Evolutionary conservation across 2,797 vertebrate genomes (phyloP), one percentile per base, ranked within the genome.

Genomic region (Coracias cyanogaster): DNA sequence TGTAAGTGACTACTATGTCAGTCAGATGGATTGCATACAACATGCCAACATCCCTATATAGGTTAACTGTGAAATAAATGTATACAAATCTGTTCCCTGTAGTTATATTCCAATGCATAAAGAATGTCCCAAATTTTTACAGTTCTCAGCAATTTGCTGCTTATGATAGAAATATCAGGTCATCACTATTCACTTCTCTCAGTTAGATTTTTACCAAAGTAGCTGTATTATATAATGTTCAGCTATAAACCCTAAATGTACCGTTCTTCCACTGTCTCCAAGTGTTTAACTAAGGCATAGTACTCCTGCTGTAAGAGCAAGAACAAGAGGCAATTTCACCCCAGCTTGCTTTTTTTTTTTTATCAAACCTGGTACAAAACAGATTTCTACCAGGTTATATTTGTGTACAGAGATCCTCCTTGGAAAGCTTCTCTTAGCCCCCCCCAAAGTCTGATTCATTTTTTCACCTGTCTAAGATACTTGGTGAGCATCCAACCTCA

Each of bases 31-130:
- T 45, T 71, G 15, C 20, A 19, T 33, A 10, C 29, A 61, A 29
- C 0, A 1, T 31, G 20, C 22, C 62, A 62, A 9, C 7, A 16
- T 82, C 29, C 15, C 24, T 39, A 0, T n/a, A 17, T 2, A 41
- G 37, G 20, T 25, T 39, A 77, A 33, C 22, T n/a, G 74, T 46
- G n/a, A 51, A 73, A 82, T n/a, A 69, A 90, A 55, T 64, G 10
- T 28, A 15, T 8, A 24, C 21, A 69, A 69, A 28, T 26, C 31
- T 65, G 43, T 35, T 84, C 26, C 20, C 43, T 45, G 12, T 4
- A 18, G 41, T 49, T 46, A 22, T 64, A 81, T 81, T 49, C 33
- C 65, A 83, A 33, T 28, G 21, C 29, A 66, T 58, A 49, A 83
- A 81, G 37, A 86, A 54, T 39, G 19, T 1, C 61, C 35, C 31